phyloP scores from a whole-genome alignment of 1,140 invertebrate genomes.

The Scaptomyza graminum region DNA sequence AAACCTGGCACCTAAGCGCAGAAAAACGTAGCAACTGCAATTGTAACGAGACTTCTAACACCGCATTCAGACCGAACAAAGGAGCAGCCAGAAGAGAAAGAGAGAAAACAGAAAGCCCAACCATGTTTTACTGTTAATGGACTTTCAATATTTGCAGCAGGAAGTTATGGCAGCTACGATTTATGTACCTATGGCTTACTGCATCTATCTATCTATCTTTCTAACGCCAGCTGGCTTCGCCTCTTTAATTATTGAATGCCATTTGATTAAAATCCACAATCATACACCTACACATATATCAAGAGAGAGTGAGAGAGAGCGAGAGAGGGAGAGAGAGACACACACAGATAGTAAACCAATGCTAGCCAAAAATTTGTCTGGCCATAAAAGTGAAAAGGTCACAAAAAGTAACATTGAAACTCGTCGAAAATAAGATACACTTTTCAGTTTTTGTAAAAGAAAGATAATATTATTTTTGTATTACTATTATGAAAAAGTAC shows the following conservation, averaged over 20 bases:
- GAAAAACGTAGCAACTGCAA: slow-evolving; percentile 33
- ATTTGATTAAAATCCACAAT: slow-evolving; percentile 44
- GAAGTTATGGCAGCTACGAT: slow-evolving; percentile 77
- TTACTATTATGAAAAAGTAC: no score
- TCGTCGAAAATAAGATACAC: background rate
- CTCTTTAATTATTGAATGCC: slow-evolving; percentile 52
- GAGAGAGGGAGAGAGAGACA: background rate
- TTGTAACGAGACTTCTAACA: slow-evolving; percentile 28
- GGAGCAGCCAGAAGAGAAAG: background rate
- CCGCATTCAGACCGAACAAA: slow-evolving; percentile 27
- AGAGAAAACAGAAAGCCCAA: slow-evolving; percentile 11
- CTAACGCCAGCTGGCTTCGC: slow-evolving; percentile 22
- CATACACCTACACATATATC: slow-evolving; percentile 15
- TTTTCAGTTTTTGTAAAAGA: background rate
- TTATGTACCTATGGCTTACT: slow-evolving; percentile 55
- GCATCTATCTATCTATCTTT: slow-evolving; percentile 11
- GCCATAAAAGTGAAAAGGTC: slow-evolving; percentile 38
- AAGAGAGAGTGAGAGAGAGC: no score
- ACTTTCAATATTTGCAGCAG: slow-evolving; percentile 77
- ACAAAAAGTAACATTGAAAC: slow-evolving; percentile 1
- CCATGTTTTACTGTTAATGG: slow-evolving; percentile 79
- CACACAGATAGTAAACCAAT: slow-evolving; percentile 32
- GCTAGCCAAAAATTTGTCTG: slow-evolving; percentile 42
- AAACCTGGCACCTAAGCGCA: slow-evolving; percentile 8
- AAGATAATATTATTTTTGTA: no score